Evolutionary conservation across 2,888 invertebrate species (phyloP), one percentile per base, ranked within the genome.

Genomic region (Drosophila infuscata): DNA sequence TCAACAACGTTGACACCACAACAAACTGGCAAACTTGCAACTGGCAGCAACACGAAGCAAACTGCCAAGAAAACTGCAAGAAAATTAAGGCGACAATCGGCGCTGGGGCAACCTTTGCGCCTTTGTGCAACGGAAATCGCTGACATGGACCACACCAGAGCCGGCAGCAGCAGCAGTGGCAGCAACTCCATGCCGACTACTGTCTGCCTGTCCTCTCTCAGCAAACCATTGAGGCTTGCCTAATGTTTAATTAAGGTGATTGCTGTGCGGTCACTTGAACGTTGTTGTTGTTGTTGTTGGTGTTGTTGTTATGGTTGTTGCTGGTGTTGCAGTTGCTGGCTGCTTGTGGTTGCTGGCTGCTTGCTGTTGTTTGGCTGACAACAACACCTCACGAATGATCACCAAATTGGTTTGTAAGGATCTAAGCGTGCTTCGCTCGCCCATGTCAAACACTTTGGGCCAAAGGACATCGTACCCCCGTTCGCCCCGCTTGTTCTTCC

Each of bases 221-320:
- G 75, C 72, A 76, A 81, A 70, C 70, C 82, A 78, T 70, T 74
- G 88, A 88, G 76, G 82, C 79, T 90, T 88, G 88, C 87, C 90
- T 91, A 91, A 91, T 91, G 90, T 89, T 89, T 82, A 82, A 85
- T 85, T 83, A 91, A 90, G 88, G 91, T 88, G 88, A 88, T 88
- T 90, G 91, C 88, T 91, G 88, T 84, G 90, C 91, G 91, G 81
- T 85, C 85, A 87, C 74, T 72, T 83, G 88, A 72, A 73, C 48
- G 63, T 52, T 68, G 64, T 46, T 65, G 70, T 57, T 61, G 85
- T 1, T 74, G 83, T 59, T 70, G 74, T 58, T 38, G 52, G 52
- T 54, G 57, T 52, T 61, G 54, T 41, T 51, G 68, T 38, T 63
- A 43, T 35, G 25, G 64, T 48, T 51, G 62, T 38, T 65, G 60